These are phyloP conservation scores for Caenorhabditis sp. DNA, from an alignment of 2,888 invertebrate genomes.

Conservation along the genomic window DNA sequence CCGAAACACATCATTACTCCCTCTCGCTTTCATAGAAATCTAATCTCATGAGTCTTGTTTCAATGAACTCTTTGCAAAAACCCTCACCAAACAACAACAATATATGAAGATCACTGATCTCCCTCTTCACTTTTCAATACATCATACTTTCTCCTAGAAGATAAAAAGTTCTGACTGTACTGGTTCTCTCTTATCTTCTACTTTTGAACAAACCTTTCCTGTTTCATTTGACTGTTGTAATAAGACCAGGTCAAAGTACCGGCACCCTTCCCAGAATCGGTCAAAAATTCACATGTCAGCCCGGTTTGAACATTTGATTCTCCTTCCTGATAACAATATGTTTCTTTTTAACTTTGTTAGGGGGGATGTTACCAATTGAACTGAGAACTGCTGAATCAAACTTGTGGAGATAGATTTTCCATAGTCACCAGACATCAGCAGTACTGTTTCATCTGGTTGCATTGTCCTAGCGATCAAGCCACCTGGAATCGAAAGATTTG, in stretches of 20 bases:
- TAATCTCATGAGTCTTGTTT: slow-evolving; percentile 3
- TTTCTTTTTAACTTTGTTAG: background rate
- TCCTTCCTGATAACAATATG: slow-evolving; percentile 43
- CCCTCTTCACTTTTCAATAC: background rate
- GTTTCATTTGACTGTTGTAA: slow-evolving; percentile 31
- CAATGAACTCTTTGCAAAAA: slow-evolving; percentile 24
- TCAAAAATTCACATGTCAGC: slow-evolving; percentile 40
- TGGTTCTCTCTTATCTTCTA: slow-evolving; percentile 3
- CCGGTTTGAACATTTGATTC: slow-evolving; percentile 52
- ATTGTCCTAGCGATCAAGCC: slow-evolving; percentile 28
- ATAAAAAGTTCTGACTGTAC: slow-evolving; percentile 6
- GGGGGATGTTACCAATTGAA: slow-evolving; percentile 45
- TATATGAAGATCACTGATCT: slow-evolving; percentile 14
- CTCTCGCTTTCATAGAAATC: background rate
- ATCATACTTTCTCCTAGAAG: background rate
- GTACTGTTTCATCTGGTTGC: slow-evolving; percentile 27
- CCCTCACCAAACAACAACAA: background rate
- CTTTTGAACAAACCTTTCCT: slow-evolving; percentile 33
- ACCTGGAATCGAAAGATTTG: slow-evolving; percentile 1
- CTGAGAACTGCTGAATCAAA: slow-evolving; percentile 40
- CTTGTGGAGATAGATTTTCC: background rate
- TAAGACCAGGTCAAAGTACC: slow-evolving; percentile 48
- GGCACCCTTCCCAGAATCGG: slow-evolving; percentile 23
- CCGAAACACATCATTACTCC: no score
- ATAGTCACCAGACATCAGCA: slow-evolving; percentile 41